These are phyloP conservation scores for Dicrurus megarhynchus DNA, from an alignment of 2,113 vertebrate species.

Conservation along the genomic window DNA sequence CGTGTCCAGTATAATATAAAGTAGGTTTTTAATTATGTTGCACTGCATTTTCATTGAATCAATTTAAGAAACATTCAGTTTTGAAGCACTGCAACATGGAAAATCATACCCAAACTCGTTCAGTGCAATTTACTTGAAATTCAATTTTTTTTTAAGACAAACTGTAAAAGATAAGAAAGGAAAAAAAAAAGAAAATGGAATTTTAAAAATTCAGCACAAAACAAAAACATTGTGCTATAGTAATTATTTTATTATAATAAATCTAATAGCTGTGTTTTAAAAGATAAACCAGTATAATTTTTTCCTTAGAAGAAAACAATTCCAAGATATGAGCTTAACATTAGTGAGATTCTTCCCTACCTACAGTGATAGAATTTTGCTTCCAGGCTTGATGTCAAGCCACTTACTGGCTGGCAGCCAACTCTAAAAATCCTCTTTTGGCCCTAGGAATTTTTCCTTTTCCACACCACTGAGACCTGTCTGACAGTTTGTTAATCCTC, in stretches of 20 bases:
- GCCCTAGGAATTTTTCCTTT: neutral
- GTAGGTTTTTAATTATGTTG: neutral
- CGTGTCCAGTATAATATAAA: neutral
- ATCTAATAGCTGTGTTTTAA: neutral
- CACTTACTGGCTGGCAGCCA: neutral
- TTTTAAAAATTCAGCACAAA: fast-evolving
- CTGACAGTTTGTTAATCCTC: neutral
- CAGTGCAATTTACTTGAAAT: neutral
- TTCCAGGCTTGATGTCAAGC: neutral
- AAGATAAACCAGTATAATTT: neutral
- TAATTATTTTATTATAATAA: neutral
- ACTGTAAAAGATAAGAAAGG: fast-evolving
- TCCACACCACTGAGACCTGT: neutral
- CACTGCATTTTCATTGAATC: neutral
- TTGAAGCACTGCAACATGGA: neutral
- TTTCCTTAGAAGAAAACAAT: neutral
- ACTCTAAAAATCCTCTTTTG: neutral
- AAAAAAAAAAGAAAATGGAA: fast-evolving
- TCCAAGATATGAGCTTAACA: neutral
- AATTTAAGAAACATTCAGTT: neutral
- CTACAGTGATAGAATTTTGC: neutral
- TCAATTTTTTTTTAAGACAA: neutral
- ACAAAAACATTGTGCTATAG: fast-evolving
- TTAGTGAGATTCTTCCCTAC: neutral
- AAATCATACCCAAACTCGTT: neutral